Percentiles rank a stretch among this genome's conserved stretches.
Conservation (phyloP, 2,888 invertebrate species). For the Brachynemurus nebulosus region DNA sequence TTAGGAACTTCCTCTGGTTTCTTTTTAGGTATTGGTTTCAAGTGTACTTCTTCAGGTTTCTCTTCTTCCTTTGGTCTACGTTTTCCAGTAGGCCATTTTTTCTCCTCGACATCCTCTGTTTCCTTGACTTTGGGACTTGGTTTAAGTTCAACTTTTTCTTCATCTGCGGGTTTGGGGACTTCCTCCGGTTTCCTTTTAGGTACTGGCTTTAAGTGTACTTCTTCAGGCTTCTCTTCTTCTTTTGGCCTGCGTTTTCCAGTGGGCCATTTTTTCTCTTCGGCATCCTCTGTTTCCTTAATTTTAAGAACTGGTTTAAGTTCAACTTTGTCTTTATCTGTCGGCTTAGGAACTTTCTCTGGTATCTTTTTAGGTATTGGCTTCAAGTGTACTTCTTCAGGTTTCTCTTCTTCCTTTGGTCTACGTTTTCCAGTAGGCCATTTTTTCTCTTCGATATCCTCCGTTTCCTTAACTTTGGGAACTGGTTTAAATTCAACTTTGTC, state of each 20-base stretch:
- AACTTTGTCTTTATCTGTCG: conserved; percentile 23
- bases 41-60: conserved; percentile 10
- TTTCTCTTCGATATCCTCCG: conserved; percentile 24
- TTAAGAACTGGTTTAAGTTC: conserved; percentile 27
- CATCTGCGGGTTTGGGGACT: conserved; percentile 26
- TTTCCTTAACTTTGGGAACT: conserved; percentile 19
- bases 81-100: conserved; percentile 21
- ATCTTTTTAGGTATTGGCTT: conserved; percentile 22
- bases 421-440: conserved; percentile 22
- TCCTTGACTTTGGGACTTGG: conserved; percentile 26
- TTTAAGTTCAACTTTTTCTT: conserved; percentile 32
- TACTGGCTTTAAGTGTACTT: conserved; percentile 24
- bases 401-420: conserved; percentile 20
- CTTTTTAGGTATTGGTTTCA: conserved; percentile 12
- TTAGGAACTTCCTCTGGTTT: conserved; percentile 10
- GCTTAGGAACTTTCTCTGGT: conserved; percentile 20
- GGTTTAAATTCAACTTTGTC: conserved; percentile 22
- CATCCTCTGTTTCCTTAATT: conserved; percentile 21
- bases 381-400: conserved; percentile 15
- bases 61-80: conserved; percentile 21
- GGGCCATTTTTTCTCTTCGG: conserved; percentile 22
- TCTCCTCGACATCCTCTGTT: conserved; percentile 18
- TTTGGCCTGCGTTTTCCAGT: conserved; percentile 19
- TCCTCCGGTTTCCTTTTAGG: conserved; percentile 25
- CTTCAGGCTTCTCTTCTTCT: conserved; percentile 24